Conservation (phyloP, 2,888 invertebrate species). For the Cephus rjabovi region DNA sequence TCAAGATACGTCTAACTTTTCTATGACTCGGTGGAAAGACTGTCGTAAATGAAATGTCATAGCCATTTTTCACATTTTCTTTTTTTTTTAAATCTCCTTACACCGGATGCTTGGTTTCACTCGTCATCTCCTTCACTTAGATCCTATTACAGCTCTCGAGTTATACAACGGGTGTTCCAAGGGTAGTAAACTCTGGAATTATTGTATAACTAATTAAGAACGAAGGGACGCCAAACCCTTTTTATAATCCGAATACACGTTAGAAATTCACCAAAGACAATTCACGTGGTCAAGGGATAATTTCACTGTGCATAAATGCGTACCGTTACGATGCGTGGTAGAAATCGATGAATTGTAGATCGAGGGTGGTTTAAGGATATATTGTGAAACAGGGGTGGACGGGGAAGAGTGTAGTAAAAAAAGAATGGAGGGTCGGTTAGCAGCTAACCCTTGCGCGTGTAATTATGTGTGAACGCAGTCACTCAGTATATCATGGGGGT, state of each 20-base stretch:
- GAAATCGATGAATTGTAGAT: background rate
- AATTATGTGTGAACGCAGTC: background rate
- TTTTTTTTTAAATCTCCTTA: background rate
- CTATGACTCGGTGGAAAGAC: background rate
- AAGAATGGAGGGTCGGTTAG: background rate
- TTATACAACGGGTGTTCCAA: background rate
- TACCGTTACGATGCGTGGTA: background rate
- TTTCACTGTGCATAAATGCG: background rate
- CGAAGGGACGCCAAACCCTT: background rate
- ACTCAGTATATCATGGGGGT: background rate
- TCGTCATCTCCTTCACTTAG: background rate
- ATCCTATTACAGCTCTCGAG: background rate
- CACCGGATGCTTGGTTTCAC: background rate
- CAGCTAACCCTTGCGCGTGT: background rate
- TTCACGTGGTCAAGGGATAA: background rate
- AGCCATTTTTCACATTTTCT: background rate
- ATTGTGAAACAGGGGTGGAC: background rate
- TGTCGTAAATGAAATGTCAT: background rate
- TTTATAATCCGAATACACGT: background rate
- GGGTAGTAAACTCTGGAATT: constrained; percentile 26
- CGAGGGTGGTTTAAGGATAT: background rate
- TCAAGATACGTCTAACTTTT: background rate
- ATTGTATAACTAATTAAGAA: background rate
- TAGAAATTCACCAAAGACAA: background rate
- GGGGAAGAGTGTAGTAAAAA: background rate